Percentiles rank a stretch among this genome's conserved stretches.
Conservation (phyloP, 1,140 invertebrate species). For the Scaptomyza hsui region DNA sequence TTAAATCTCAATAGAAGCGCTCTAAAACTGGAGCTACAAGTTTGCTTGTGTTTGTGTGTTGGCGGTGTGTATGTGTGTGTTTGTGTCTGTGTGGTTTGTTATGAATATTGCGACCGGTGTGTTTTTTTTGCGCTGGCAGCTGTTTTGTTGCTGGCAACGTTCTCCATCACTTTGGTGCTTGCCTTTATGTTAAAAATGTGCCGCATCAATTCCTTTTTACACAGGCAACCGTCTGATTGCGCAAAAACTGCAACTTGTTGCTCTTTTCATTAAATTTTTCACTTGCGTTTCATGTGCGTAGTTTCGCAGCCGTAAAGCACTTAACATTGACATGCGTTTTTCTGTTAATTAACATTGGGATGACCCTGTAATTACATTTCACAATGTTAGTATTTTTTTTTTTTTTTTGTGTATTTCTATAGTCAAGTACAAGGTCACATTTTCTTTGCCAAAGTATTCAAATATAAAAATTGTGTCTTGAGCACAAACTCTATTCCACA, state of each 20-base stretch:
- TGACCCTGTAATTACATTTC: too few relatives aligned
- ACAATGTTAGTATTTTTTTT: neutral
- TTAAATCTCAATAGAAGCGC: slow-evolving; percentile 47
- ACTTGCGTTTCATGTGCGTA: slow-evolving; percentile 20
- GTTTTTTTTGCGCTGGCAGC: slow-evolving; percentile 58
- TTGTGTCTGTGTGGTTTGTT: slow-evolving; percentile 45
- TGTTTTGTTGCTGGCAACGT: slow-evolving; percentile 48
- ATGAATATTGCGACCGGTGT: slow-evolving; percentile 64
- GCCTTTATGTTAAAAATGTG: neutral
- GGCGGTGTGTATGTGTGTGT: slow-evolving; percentile 1
- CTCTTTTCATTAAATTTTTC: slow-evolving; percentile 43
- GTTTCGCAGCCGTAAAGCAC: slow-evolving; percentile 7
- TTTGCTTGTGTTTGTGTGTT: neutral
- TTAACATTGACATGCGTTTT: slow-evolving; percentile 2
- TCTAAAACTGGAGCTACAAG: slow-evolving; percentile 4
- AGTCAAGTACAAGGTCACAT: neutral
- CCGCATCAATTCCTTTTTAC: neutral
- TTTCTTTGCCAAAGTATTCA: neutral
- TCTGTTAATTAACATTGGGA: slow-evolving; percentile 18
- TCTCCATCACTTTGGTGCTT: slow-evolving; percentile 55
- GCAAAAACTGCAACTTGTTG: slow-evolving; percentile 55
- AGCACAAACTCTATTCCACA: too few relatives aligned
- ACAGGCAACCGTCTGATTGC: slow-evolving; percentile 2
- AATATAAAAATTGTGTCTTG: too few relatives aligned
- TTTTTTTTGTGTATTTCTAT: neutral